phyloP scores from a whole-genome alignment of 30 jellyfish, hydroid and myxozoan genomes.

The Pseudorhiza aurosa region DNA sequence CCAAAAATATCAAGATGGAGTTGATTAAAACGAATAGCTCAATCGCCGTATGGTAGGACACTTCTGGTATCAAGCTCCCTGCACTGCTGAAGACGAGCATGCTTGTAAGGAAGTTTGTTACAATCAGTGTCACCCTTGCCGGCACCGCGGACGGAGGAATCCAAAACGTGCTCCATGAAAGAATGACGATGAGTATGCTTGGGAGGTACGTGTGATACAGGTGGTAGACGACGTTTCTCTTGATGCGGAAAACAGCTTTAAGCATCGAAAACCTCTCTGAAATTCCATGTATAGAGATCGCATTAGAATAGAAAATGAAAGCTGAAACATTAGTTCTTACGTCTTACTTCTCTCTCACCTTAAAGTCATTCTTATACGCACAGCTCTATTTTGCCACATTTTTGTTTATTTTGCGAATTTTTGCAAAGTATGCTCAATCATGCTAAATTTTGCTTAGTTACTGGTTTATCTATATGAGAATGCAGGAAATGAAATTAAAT shows the following conservation, averaged over 20 bases:
- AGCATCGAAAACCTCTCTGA: conserved; percentile 31
- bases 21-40: conserved; percentile 41
- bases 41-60: conserved; percentile 51
- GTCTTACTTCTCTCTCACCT: no score
- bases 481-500: no score
- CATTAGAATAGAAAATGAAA: no score
- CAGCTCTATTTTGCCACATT: no score
- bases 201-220: conserved; percentile 53
- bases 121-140: conserved; percentile 71
- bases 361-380: no score
- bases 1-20: conserved; percentile 23
- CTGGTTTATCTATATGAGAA: no score
- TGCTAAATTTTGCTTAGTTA: no score
- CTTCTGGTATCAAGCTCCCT: conserved; percentile 14
- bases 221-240: conserved; percentile 18
- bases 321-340: no score
- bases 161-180: conserved; percentile 60
- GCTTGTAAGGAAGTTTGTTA: conserved; percentile 60
- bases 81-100: conserved; percentile 35
- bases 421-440: no score
- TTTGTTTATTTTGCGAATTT: no score
- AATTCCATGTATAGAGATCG: neutral
- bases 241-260: conserved; percentile 26
- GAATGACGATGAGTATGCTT: conserved; percentile 24
- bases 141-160: conserved; percentile 63